These are phyloP conservation scores for Sphenodon punctatus DNA, from an alignment of 2,797 vertebrate genomes.

Conservation along the genomic window DNA sequence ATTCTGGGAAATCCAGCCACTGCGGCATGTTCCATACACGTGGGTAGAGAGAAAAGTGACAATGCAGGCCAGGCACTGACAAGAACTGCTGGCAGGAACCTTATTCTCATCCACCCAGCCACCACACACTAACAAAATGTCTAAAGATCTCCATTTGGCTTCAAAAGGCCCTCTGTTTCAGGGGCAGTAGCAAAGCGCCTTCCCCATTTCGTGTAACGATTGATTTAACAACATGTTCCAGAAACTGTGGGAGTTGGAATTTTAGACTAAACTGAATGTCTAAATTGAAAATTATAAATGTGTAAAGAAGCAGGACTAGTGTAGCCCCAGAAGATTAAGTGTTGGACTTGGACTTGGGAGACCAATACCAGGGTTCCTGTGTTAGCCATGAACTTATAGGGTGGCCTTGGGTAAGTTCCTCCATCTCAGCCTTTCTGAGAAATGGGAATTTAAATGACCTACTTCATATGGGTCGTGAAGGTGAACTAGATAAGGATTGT, in stretches of 20 bases:
- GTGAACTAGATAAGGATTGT: too few species aligned
- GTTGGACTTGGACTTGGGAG: too few species aligned
- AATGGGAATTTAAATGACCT: too few species aligned
- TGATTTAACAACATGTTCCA: background rate
- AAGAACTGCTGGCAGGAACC: conserved; percentile 54
- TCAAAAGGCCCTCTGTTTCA: background rate
- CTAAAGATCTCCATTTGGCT: background rate
- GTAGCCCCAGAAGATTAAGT: too few species aligned
- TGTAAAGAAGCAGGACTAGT: too few species aligned
- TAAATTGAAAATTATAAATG: background rate
- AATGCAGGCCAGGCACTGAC: conserved; percentile 50
- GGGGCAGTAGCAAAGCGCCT: background rate
- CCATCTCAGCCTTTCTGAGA: too few species aligned
- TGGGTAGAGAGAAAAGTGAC: conserved; percentile 51
- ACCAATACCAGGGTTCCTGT: too few species aligned
- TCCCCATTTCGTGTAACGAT: background rate
- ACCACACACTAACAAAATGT: background rate
- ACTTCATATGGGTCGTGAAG: too few species aligned
- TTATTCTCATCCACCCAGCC: background rate
- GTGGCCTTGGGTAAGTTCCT: too few species aligned
- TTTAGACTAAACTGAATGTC: background rate
- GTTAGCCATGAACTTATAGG: too few species aligned
- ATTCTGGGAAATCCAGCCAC: conserved; percentile 65
- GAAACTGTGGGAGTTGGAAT: background rate
- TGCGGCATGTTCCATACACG: background rate